Conservation (phyloP, 2,888 invertebrate species). For the Hypomecis atomaria region DNA sequence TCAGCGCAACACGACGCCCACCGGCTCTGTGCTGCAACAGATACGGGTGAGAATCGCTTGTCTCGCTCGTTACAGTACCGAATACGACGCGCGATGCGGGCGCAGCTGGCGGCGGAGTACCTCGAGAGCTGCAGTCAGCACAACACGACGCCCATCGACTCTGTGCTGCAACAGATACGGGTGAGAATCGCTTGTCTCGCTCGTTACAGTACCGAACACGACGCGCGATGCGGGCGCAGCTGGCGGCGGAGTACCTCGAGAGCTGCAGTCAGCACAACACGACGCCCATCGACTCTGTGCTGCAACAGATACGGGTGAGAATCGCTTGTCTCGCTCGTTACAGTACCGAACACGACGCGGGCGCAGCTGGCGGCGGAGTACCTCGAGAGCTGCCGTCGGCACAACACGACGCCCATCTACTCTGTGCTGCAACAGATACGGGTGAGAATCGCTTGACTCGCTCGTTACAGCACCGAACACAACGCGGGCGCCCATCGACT, state of each 20-base stretch:
- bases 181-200: no score
- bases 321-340: no score
- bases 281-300: constrained; percentile 87
- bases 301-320: constrained; percentile 89
- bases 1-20: no score
- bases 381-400: constrained; percentile 88
- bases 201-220: no score
- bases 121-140: no score
- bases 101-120: no score
- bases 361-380: constrained; percentile 90
- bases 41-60: constrained; percentile 86
- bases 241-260: constrained; percentile 89
- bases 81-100: constrained; percentile 84
- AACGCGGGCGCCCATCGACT: no score
- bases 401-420: constrained; percentile 88
- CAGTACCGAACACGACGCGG: constrained; percentile 85
- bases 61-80: constrained; percentile 85
- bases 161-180: no score
- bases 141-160: not conserved
- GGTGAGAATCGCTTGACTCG: no score
- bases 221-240: constrained; percentile 88
- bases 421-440: constrained; percentile 89
- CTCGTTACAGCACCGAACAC: no score
- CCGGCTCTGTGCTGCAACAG: constrained; percentile 88
- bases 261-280: constrained; percentile 90